Evolutionary conservation across 1,140 invertebrate species (phyloP), one percentile per base, ranked within the genome.

Genomic region (Danaus melanippus): DNA sequence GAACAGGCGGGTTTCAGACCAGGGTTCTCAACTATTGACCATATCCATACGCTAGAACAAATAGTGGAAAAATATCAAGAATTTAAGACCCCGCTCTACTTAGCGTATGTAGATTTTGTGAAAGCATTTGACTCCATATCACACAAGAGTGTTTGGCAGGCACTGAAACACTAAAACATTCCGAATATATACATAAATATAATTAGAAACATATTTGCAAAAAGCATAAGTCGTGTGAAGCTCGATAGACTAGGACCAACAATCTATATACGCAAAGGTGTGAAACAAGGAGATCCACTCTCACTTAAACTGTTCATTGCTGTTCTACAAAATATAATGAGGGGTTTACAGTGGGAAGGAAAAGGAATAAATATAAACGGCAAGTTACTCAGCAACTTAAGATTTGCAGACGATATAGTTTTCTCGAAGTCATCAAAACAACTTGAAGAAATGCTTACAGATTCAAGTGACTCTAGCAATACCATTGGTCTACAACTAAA

Each of bases 341-440:
- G 56, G 39, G 10, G 9, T 1, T 32, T 52, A 9, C 39, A 49
- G 1, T 56, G 32, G 50, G 9, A 42, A 45, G 49, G 9, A 0
- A 61, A 56, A 53, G 54, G 49, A 15, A 53, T 61, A 45, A 12
- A 48, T 8, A 61, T 49, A 32, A 45, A 61, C 21, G 53, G 50
- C 7, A 11, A 56, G 45, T 53, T 43, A 12, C 40, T 61, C 7
- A 56, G 44, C 10, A 49, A 61, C 39, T 42, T 56, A 8, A 41
- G 46, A 53, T 61, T 61, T 21, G 59, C 59, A 7, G 49, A 61
- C 42, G 50, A 56, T 32, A 56, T 61, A 10, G 32, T 61, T 9
- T 61, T 61, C 45, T 11, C 49, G 42, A 56, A 46, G 17, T 15
- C 50, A 61, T 49, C 49, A 10, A 39, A 46, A 15, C 44, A 46